Percentiles rank a stretch among this genome's conserved stretches.
phyloP scores from a whole-genome alignment of 2,113 vertebrate species.

The Macquaria ambigua region DNA sequence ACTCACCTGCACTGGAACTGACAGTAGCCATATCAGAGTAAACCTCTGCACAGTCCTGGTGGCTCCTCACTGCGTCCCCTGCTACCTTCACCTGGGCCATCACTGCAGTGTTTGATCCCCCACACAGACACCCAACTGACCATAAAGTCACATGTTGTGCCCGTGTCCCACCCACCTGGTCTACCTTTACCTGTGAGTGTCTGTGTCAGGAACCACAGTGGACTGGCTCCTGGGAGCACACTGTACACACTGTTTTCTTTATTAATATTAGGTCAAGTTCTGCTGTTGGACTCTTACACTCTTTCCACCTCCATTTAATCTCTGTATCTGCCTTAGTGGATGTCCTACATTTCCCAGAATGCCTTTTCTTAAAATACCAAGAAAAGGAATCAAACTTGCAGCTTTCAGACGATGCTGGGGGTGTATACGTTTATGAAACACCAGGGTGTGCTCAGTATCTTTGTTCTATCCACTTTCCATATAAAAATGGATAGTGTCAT shows the following conservation, averaged over 20 bases:
- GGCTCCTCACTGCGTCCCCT: slow-evolving; percentile 68
- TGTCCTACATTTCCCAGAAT: too few species aligned
- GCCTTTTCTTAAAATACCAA: background rate
- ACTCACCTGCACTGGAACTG: slow-evolving; percentile 85
- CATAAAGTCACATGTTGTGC: slow-evolving; percentile 58
- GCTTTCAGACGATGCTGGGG: background rate
- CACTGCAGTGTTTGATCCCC: slow-evolving; percentile 41
- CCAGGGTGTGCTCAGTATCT: background rate
- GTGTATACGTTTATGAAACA: background rate
- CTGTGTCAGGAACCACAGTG: background rate
- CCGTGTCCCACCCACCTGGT: slow-evolving; percentile 64
- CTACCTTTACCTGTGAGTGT: slow-evolving; percentile 12
- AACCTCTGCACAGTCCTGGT: slow-evolving; percentile 74
- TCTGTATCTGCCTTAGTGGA: background rate
- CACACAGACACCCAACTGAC: slow-evolving; percentile 16
- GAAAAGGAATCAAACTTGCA: background rate
- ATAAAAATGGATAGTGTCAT: too few species aligned
- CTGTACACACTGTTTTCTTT: background rate
- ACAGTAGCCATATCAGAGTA: slow-evolving; percentile 83
- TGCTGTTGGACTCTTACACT: too few species aligned
- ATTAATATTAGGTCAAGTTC: background rate
- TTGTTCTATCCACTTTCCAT: too few species aligned
- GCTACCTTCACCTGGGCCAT: slow-evolving; percentile 76
- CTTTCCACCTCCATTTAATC: background rate
- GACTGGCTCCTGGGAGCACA: background rate